These are phyloP conservation scores for Tragulus kanchil DNA, from an alignment of 2,113 vertebrate genomes.

Conservation along the genomic window DNA sequence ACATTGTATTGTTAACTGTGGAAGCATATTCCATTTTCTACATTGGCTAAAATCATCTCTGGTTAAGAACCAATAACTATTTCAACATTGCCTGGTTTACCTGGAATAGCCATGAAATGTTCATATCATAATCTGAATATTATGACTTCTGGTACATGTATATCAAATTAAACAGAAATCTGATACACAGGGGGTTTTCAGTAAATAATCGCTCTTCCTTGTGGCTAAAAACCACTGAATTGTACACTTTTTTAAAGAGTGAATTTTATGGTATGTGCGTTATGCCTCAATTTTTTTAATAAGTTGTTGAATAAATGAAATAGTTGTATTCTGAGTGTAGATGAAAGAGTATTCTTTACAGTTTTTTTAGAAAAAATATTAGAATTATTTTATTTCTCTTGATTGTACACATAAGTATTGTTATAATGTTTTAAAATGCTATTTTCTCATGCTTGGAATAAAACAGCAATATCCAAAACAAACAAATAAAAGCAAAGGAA, in stretches of 20 bases:
- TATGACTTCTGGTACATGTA: neutral
- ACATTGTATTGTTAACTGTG: neutral
- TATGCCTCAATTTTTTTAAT: neutral
- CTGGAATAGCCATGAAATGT: neutral
- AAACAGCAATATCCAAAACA: neutral
- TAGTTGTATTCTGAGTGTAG: neutral
- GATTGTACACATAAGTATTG: too few relatives aligned
- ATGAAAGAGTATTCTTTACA: too few relatives aligned
- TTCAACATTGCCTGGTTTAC: neutral
- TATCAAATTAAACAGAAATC: neutral
- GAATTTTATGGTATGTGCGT: neutral
- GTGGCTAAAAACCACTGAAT: constrained; percentile 2
- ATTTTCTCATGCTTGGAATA: constrained; percentile 5
- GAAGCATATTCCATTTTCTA: constrained; percentile 25
- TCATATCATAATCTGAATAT: constrained; percentile 13
- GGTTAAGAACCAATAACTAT: neutral
- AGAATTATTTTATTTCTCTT: too few relatives aligned
- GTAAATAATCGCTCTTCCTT: neutral
- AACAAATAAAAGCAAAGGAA: neutral
- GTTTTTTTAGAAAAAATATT: too few relatives aligned
- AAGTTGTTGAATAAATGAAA: constrained; percentile 16
- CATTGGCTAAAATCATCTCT: constrained; percentile 14
- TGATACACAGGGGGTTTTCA: neutral
- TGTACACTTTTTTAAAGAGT: neutral
- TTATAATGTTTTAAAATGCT: constrained; percentile 26